Conservation (phyloP, 2,113 vertebrate genomes). For the Cacatua alba region DNA sequence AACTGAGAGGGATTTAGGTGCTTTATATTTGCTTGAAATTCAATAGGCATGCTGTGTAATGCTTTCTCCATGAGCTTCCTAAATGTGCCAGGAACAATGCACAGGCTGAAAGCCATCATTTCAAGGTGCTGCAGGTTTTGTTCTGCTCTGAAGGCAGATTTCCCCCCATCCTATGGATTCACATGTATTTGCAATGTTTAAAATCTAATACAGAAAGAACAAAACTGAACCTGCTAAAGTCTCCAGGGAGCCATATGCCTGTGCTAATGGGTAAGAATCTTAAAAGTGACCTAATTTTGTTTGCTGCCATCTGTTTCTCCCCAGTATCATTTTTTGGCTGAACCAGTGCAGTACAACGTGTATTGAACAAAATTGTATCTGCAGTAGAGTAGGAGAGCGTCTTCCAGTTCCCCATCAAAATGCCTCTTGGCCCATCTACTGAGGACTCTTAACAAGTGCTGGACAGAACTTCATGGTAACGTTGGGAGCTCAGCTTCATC, state of each 20-base stretch:
- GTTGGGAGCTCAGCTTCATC: neutral
- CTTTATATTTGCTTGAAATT: slow-evolving; percentile 22
- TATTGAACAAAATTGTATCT: neutral
- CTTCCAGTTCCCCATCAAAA: neutral
- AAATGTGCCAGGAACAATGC: neutral
- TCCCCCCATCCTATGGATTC: neutral
- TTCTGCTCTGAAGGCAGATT: neutral
- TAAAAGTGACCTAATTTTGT: slow-evolving; percentile 32
- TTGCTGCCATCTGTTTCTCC: slow-evolving; percentile 3
- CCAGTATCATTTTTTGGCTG: neutral
- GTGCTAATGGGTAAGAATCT: neutral
- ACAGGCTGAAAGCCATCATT: neutral
- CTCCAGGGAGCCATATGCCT: neutral
- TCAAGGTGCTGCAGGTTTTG: neutral
- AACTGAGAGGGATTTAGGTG: slow-evolving; percentile 8
- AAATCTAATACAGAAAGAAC: neutral
- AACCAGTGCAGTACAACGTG: neutral
- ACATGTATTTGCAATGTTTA: neutral
- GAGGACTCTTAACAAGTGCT: neutral
- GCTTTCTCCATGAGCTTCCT: neutral
- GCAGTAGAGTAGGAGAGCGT: neutral
- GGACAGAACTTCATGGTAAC: neutral
- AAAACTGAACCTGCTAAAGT: neutral
- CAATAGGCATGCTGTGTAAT: neutral
- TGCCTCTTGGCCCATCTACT: neutral